Percentiles rank a stretch among this genome's conserved stretches.
Evolutionary conservation across 2,888 invertebrate species (phyloP).

Genomic region (Patella pellucida): DNA sequence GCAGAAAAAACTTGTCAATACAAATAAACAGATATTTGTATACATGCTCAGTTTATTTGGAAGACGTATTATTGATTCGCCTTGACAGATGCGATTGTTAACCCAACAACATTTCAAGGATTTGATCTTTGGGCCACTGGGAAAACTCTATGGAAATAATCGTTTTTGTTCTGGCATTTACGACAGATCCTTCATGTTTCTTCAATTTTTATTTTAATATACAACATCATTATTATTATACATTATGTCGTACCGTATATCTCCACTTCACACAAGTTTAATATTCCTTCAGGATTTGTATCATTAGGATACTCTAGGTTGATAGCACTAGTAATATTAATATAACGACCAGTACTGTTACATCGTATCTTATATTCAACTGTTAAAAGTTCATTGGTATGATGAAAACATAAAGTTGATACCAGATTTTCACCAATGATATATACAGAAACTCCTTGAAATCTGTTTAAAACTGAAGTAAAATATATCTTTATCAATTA

Average conservation of each 20-base stretch:
- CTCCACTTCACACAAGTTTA: neutral
- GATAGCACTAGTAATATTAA: neutral
- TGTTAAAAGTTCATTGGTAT: neutral
- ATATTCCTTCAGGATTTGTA: neutral
- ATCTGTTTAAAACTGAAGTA: neutral
- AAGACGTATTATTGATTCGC: no score
- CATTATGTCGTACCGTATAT: neutral
- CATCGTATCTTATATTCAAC: neutral
- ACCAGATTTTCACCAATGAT: neutral
- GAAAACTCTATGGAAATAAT: no score
- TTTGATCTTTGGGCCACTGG: no score
- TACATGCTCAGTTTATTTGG: no score
- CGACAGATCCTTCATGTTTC: no score
- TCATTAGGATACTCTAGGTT: neutral
- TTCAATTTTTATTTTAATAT: no score
- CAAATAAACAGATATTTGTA: no score
- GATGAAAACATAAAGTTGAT: neutral
- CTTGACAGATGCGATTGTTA: no score
- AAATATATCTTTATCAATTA: neutral
- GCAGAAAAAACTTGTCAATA: no score
- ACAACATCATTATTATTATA: no score
- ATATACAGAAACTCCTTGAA: neutral
- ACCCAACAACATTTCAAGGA: no score
- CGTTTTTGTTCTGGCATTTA: no score
- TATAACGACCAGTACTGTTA: neutral